Evolutionary conservation across 2,797 vertebrate species (phyloP), one percentile per base, ranked within the genome.

Genomic region (Setipinna tenuifilis): DNA sequence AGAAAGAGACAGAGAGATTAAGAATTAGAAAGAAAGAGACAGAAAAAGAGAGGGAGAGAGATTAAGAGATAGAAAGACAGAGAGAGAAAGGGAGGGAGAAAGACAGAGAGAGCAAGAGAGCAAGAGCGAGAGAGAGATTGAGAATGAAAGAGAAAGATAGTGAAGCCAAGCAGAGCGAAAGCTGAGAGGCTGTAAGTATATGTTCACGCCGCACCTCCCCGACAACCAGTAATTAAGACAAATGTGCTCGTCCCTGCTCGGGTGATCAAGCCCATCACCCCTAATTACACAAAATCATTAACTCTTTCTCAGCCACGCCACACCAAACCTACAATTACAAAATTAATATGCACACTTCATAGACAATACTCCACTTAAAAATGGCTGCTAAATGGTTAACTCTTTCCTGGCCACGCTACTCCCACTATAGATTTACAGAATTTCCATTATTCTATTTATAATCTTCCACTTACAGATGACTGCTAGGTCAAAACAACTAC

Each of bases 1-100:
- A 31, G 14, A 28, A 3, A 31, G 82, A 82, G 23, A 48, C 23
- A 46, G 21, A 65, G 75, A 48, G 31, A 35, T 59, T n/a, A n/a
- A 23, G 35, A 44, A 5, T n/a, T n/a, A 46, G 48, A 68, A 85
- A 31, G 28, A 82, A 61, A 57, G 85, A 84, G 35, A 57, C 14
- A 57, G 23, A 62, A 46, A 75, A 21, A 23, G 61, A 23, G 21
- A 23, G n/a, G 23, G 61, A 23, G 62, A 65, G 62, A 65, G 23
- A 65, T 0, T 9, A 19, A 68, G 10, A 23, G 81, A 50, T 3
- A 50, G 46, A 25, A 54, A 35, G 48, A 25, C 23, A 23, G 21
- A 2, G 14, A 14, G 80, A 25, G 17, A 65, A 25, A 5, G 10
- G 25, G 4, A 25, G 23, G 25, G 3, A 65, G 62, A 65, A 25